A percentile compares a stretch with the other conserved stretches of the same genome.
Evolutionary conservation across 2,888 invertebrate genomes (phyloP).

Genomic region (Epirrhoe tristata): DNA sequence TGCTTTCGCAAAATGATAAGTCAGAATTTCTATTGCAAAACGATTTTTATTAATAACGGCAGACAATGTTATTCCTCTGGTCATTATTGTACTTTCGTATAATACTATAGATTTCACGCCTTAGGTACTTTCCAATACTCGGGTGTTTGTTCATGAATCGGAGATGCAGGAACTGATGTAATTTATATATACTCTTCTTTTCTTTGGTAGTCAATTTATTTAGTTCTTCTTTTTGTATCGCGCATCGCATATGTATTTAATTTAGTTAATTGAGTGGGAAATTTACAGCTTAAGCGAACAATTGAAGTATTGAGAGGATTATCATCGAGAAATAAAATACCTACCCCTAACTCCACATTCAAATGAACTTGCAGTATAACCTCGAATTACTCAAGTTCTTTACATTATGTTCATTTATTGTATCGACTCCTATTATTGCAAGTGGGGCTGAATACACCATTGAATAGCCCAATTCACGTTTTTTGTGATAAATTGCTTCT

Average conservation of each 20-base stretch:
- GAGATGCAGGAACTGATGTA: background rate
- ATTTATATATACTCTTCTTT: too few relatives aligned
- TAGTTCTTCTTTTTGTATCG: too few relatives aligned
- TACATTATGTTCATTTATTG: background rate
- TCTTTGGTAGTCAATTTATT: too few relatives aligned
- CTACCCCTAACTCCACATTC: background rate
- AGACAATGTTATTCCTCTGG: constrained; percentile 38
- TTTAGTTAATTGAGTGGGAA: too few relatives aligned
- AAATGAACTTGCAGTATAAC: background rate
- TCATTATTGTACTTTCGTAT: constrained; percentile 34
- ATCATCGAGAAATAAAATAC: background rate
- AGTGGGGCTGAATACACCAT: background rate
- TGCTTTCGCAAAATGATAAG: too few relatives aligned
- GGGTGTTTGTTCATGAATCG: background rate
- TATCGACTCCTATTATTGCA: background rate
- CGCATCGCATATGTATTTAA: too few relatives aligned
- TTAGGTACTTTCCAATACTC: background rate
- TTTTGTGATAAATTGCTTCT: constrained; percentile 30
- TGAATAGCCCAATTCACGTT: constrained; percentile 16
- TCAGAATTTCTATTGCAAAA: too few relatives aligned
- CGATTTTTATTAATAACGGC: background rate
- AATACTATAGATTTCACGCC: constrained; percentile 6
- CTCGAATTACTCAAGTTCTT: background rate
- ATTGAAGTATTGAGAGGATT: background rate
- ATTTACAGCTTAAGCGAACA: background rate